Conservation (phyloP, 2,113 vertebrate species). For the Syngnathus floridae region DNA sequence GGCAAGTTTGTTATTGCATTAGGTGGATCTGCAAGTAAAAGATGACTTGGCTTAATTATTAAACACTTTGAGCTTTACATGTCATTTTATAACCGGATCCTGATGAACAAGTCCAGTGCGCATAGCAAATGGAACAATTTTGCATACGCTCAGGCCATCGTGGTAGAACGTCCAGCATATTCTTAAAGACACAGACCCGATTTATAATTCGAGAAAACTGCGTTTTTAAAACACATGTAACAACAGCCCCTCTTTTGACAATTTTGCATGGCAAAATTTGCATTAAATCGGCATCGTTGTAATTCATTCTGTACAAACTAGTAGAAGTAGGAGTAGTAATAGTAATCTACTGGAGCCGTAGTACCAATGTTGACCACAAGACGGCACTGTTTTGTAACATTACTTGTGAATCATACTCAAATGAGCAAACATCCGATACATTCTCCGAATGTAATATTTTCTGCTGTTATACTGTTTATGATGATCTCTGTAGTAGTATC, state of each 20-base stretch:
- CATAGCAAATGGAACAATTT: neutral
- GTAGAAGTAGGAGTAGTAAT: neutral
- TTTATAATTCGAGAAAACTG: neutral
- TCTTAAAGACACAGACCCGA: neutral
- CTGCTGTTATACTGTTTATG: too few relatives aligned
- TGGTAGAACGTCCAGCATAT: too few relatives aligned
- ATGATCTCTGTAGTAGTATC: too few relatives aligned
- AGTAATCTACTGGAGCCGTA: neutral
- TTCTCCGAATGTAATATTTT: too few relatives aligned
- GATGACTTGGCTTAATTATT: conserved; percentile 21
- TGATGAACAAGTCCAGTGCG: neutral
- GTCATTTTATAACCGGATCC: too few relatives aligned
- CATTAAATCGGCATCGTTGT: neutral
- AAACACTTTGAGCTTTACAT: neutral
- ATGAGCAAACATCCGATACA: too few relatives aligned
- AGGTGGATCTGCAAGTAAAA: rapidly evolving
- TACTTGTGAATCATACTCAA: neutral
- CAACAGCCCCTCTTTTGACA: neutral
- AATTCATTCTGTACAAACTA: neutral
- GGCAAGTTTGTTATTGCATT: neutral
- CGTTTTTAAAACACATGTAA: neutral
- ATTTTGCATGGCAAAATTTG: neutral
- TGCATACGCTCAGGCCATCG: too few relatives aligned
- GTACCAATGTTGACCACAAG: neutral
- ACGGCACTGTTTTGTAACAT: neutral